phyloP scores from a whole-genome alignment of 2,888 invertebrate species.

The Drosophila kuntzei region DNA sequence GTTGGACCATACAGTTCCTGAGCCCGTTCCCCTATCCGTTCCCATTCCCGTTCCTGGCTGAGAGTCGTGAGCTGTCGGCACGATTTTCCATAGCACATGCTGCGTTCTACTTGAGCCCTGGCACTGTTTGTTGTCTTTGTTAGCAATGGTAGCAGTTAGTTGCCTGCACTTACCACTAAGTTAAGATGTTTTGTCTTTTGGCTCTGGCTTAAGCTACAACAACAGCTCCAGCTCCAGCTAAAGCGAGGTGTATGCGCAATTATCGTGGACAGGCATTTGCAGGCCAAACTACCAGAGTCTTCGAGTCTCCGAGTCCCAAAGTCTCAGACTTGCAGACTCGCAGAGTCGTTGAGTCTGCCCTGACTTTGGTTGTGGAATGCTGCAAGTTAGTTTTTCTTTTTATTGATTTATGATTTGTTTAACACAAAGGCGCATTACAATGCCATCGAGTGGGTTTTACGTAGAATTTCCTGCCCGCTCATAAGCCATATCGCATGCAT shows the following conservation, averaged over 20 bases:
- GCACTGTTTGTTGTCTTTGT: constrained; percentile 77
- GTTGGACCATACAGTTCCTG: constrained; percentile 13
- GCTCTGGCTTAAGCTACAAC: neutral
- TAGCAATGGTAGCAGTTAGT: constrained; percentile 78
- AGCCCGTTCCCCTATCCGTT: neutral
- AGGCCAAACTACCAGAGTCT: constrained; percentile 32
- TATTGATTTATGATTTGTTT: constrained; percentile 81
- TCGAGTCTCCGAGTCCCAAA: constrained; percentile 34
- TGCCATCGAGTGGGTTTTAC: constrained; percentile 75
- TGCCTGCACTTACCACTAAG: constrained; percentile 82
- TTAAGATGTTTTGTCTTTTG: constrained; percentile 78
- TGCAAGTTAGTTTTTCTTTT: constrained; percentile 80
- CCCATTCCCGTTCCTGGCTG: constrained; percentile 13
- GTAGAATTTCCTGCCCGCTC: constrained; percentile 67
- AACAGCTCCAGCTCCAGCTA: neutral
- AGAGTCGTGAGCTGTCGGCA: constrained; percentile 76
- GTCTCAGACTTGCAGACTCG: constrained; percentile 27
- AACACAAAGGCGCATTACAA: constrained; percentile 80
- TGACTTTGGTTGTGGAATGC: constrained; percentile 62
- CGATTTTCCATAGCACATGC: constrained; percentile 80
- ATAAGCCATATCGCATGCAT: constrained; percentile 75
- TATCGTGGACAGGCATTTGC: constrained; percentile 71
- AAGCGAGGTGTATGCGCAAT: constrained; percentile 78
- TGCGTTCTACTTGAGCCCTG: constrained; percentile 72
- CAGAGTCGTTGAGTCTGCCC: constrained; percentile 28